Conservation (phyloP, 2,888 invertebrate genomes). For the Nomada lathburiana region DNA sequence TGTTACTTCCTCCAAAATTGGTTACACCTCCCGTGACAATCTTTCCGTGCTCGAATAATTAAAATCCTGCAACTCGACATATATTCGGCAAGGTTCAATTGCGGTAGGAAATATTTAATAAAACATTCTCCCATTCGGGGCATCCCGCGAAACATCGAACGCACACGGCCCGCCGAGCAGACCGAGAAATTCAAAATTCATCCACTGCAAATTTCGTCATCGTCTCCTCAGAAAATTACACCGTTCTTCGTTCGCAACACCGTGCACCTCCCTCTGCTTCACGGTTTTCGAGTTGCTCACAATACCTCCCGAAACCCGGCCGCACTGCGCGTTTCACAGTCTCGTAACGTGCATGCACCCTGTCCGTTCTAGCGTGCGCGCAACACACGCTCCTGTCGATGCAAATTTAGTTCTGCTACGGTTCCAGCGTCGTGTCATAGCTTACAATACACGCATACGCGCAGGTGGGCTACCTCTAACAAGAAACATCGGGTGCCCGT, state of each 20-base stretch:
- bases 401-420: slow-evolving; percentile 25
- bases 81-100: too few relatives aligned
- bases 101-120: too few relatives aligned
- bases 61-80: too few relatives aligned
- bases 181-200: not conserved
- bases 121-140: too few relatives aligned
- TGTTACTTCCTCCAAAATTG: too few relatives aligned
- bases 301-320: slow-evolving; percentile 16
- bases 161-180: not conserved
- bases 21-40: too few relatives aligned
- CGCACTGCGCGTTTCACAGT: slow-evolving; percentile 3
- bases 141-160: not conserved
- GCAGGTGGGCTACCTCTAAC: not conserved
- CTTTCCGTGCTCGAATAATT: too few relatives aligned
- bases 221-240: not conserved
- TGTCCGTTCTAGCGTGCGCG: slow-evolving; percentile 18
- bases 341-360: slow-evolving; percentile 20
- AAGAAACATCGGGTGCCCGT: slow-evolving; percentile 9
- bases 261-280: not conserved
- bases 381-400: slow-evolving; percentile 21
- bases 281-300: not conserved
- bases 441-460: not conserved
- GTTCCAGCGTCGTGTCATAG: slow-evolving; percentile 8
- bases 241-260: not conserved
- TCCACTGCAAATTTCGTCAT: not conserved